Base-by-base conservation (phyloP, 2,113 vertebrate genomes). In the Scytalopus superciliaris region DNA sequence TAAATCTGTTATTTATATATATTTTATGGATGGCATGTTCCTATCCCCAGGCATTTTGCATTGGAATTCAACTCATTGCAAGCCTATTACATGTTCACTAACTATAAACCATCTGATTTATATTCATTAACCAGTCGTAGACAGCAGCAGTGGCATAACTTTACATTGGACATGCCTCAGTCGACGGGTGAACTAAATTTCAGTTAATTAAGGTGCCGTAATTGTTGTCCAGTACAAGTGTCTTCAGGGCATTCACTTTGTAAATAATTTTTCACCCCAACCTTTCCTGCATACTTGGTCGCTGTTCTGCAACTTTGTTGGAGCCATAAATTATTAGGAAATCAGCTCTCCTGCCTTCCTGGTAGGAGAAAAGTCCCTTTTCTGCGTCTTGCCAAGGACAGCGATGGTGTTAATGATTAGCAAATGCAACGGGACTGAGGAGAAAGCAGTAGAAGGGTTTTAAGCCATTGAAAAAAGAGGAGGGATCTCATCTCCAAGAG, bases 21-120 rank as follows among this genome's bases (percentile, higher is more conserved):
- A 75, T 95, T 88, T 96, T 93, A 97, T 82, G 89, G 96, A 96
- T 96, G 96, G 95, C 94, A 97, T 97, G 98, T 98, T 98, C 98
- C 97, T 98, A 97, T 98, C 98, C 98, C 89, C 95, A 33, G 98
- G 98, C 98, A 55, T 91, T 98, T 97, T 93, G 86, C 98, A 98
- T 98, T 98, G 98, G 98, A 98, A 98, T 98, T 98, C 97, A 96
- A 94, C 96, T 97, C 97, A 74, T 97, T 98, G 97, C 97, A 96
- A 98, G 92, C 95, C 97, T 95, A 98, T 98, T 98, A 98, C 97
- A 96, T 86, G 97, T 98, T 98, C 92, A 84, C 98, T 98, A 98
- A 98, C 98, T 98, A 98, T 98, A 98, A 98, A 98, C 98, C 96
- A 98, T 98, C 98, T 98, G 98, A 98, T 98, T 98, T 98, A 98